phyloP scores from a whole-genome alignment of 2,888 invertebrate species.

The Cephus pygmeus region DNA sequence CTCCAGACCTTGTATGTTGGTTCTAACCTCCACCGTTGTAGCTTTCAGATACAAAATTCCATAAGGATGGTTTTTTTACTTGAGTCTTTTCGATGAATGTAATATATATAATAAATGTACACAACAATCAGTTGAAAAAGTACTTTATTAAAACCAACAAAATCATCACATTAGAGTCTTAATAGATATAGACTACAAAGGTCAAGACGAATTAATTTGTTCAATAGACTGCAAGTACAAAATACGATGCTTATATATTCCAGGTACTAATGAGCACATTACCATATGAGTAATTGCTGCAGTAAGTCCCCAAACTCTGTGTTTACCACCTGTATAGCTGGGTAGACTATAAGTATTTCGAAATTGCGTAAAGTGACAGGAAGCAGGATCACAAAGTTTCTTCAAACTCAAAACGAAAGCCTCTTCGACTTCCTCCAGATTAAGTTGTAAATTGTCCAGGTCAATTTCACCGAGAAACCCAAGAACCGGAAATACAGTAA shows the following conservation, averaged over 20 bases:
- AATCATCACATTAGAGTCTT: not conserved
- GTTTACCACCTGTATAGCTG: slow-evolving; percentile 72
- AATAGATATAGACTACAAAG: not conserved
- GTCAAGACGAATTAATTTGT: not conserved
- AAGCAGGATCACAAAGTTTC: slow-evolving; percentile 72
- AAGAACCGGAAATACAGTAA: slow-evolving; percentile 78
- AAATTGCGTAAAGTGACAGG: slow-evolving; percentile 78
- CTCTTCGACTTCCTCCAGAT: slow-evolving; percentile 79
- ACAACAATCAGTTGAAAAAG: not conserved
- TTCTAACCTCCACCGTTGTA: not conserved
- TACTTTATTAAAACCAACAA: not conserved
- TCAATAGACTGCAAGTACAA: slow-evolving; percentile 56
- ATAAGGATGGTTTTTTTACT: too few species aligned
- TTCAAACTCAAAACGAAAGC: slow-evolving; percentile 78
- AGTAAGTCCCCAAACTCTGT: slow-evolving; percentile 82
- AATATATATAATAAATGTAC: too few species aligned
- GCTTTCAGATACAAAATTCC: too few species aligned
- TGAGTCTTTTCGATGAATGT: too few species aligned
- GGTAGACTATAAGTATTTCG: slow-evolving; percentile 73
- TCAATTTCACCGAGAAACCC: slow-evolving; percentile 72
- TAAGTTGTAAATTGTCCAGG: slow-evolving; percentile 71
- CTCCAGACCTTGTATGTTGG: not conserved
- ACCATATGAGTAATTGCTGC: slow-evolving; percentile 81
- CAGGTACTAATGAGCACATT: slow-evolving; percentile 76
- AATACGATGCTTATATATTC: slow-evolving; percentile 70